A percentile compares a stretch with the other conserved stretches of the same genome.
Evolutionary conservation across 2,797 vertebrate species (phyloP).

Genomic region (Odontamblyopus rebecca): DNA sequence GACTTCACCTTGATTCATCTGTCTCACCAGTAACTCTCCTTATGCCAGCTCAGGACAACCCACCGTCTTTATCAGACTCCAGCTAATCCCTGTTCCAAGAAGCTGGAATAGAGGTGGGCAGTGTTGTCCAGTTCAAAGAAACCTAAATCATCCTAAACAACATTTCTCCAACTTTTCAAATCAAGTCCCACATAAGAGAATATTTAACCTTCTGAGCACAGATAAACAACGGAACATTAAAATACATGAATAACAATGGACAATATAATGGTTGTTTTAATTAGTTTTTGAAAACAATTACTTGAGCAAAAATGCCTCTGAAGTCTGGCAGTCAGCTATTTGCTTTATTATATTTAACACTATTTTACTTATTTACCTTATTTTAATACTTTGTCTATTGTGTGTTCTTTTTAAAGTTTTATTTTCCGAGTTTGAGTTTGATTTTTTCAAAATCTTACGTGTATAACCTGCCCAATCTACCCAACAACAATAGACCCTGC

Average conservation of each 20-base stretch:
- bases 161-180: too few species aligned
- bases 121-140: background rate
- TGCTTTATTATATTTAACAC: background rate
- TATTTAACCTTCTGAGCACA: too few species aligned
- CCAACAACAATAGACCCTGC: background rate
- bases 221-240: background rate
- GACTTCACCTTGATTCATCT: constrained; percentile 33
- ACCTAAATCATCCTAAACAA: background rate
- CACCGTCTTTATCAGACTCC: constrained; percentile 20
- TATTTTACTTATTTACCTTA: background rate
- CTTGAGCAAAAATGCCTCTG: too few species aligned
- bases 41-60: constrained; percentile 10
- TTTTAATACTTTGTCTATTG: background rate
- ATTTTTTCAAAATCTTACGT: too few species aligned
- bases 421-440: background rate
- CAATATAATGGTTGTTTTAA: too few species aligned
- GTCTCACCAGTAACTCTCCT: constrained; percentile 27
- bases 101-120: background rate
- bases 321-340: background rate
- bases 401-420: background rate
- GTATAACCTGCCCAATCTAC: background rate
- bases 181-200: too few species aligned
- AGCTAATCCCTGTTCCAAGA: constrained; percentile 20
- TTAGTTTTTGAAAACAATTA: background rate
- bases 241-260: background rate